Percentiles rank a stretch among this genome's conserved stretches.
Conservation (phyloP, 1,140 invertebrate genomes). For the Varroa destructor region DNA sequence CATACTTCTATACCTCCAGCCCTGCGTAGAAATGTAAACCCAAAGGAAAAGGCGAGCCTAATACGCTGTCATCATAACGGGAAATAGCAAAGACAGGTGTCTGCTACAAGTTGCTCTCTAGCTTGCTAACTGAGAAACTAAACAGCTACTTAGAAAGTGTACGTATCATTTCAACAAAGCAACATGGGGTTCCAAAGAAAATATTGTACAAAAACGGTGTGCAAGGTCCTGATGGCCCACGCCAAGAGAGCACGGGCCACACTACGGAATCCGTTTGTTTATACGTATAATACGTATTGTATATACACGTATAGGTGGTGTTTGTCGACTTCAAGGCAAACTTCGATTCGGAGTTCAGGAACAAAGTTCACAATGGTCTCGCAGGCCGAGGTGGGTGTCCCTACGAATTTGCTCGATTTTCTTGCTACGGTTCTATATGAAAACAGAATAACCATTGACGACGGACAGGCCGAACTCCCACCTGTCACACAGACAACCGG, state of each 20-base stretch:
- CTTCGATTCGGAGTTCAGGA: not conserved
- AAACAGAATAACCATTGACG: constrained; percentile 6
- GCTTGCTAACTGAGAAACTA: not conserved
- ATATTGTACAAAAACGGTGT: not conserved
- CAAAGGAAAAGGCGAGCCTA: constrained; percentile 1
- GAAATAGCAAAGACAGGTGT: not conserved
- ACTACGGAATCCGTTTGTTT: not conserved
- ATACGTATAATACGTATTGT: no score
- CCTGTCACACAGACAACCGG: constrained; percentile 4
- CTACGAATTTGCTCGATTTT: not conserved
- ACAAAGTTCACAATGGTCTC: not conserved
- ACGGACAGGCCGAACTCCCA: not conserved
- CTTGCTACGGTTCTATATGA: not conserved
- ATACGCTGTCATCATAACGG: not conserved
- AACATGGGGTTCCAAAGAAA: not conserved
- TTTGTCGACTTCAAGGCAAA: not conserved
- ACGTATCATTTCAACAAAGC: not conserved
- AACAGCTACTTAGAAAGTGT: not conserved
- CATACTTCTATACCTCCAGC: no score
- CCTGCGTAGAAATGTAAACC: not conserved
- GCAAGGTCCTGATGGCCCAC: not conserved
- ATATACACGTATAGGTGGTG: not conserved
- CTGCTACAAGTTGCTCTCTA: constrained; percentile 5
- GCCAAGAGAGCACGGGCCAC: not conserved
- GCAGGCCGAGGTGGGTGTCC: constrained; percentile 4